Percentiles rank a stretch among this genome's conserved stretches.
Evolutionary conservation across 1,140 invertebrate species (phyloP).

Genomic region (Parapsyche elsis): DNA sequence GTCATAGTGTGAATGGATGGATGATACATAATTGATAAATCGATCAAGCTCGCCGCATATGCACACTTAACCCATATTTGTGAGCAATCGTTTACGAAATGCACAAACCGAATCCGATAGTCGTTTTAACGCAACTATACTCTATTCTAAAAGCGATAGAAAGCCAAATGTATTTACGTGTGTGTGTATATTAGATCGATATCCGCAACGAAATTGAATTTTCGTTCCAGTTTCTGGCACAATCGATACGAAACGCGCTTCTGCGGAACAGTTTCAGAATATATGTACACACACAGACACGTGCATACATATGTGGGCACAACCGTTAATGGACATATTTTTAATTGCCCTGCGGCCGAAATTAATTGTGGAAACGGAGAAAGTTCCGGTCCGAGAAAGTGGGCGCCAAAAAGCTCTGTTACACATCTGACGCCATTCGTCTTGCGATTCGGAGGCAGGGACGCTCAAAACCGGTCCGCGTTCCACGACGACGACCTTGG

Average conservation of each 20-base stretch:
- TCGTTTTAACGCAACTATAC: neutral
- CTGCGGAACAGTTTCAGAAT: conserved; percentile 50
- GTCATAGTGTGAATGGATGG: no score
- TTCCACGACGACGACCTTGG: neutral
- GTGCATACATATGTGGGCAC: neutral
- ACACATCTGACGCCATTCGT: conserved; percentile 31
- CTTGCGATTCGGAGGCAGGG: conserved; percentile 3
- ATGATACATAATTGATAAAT: no score
- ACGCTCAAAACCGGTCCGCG: conserved; percentile 27
- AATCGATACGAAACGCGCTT: conserved; percentile 48
- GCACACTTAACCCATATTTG: no score
- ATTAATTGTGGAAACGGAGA: conserved; percentile 54
- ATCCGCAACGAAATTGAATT: conserved; percentile 39
- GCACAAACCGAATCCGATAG: no score
- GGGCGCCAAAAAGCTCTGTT: conserved; percentile 33
- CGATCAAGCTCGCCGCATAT: no score
- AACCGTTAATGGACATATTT: conserved; percentile 53
- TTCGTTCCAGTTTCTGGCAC: conserved; percentile 52
- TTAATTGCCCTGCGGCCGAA: conserved; percentile 48
- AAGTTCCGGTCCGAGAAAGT: conserved; percentile 53
- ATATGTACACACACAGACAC: neutral
- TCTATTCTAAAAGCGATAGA: no score
- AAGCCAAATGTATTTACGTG: no score
- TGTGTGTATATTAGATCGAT: neutral
- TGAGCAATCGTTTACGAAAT: no score